Percentiles rank a stretch among this genome's conserved stretches.
Conservation (phyloP, 2,888 invertebrate species). For the Dasypogon diadema region DNA sequence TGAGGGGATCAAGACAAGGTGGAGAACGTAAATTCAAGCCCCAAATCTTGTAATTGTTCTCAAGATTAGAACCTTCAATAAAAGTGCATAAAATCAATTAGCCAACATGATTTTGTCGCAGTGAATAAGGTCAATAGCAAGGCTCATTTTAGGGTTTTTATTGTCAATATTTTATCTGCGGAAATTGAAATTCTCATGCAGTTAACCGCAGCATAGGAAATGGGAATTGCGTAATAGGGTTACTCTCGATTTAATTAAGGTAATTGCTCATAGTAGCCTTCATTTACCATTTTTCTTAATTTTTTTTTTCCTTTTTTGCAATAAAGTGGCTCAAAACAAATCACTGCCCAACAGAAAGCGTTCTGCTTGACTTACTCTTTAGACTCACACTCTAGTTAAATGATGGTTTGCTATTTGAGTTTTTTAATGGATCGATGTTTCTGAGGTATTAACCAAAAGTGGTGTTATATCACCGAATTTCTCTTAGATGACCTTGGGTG, state of each 20-base stretch:
- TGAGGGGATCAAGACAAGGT: no score
- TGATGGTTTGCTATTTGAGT: conserved; percentile 21
- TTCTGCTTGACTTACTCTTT: conserved; percentile 43
- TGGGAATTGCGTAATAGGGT: conserved; percentile 50
- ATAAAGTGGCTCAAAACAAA: conserved; percentile 33
- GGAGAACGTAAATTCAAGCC: conserved; percentile 19
- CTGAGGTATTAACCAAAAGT: neutral
- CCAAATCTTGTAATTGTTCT: no score
- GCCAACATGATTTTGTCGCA: neutral
- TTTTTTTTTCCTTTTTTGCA: conserved; percentile 7
- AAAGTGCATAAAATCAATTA: conserved; percentile 13
- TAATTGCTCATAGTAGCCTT: conserved; percentile 46
- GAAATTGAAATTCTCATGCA: conserved; percentile 46
- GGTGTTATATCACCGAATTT: conserved; percentile 19
- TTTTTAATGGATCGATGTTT: conserved; percentile 9
- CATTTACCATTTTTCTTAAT: conserved; percentile 13
- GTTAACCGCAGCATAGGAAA: conserved; percentile 35
- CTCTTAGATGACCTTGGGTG: conserved; percentile 20
- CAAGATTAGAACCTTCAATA: neutral
- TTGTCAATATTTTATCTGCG: conserved; percentile 35
- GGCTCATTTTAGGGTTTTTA: conserved; percentile 20
- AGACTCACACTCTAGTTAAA: conserved; percentile 28
- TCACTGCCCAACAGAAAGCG: conserved; percentile 7
- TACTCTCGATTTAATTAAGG: conserved; percentile 50
- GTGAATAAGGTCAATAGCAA: conserved; percentile 29